These are phyloP conservation scores for Gymnoscopelus microlampas DNA, from an alignment of 2,797 vertebrate species.

Conservation along the genomic window DNA sequence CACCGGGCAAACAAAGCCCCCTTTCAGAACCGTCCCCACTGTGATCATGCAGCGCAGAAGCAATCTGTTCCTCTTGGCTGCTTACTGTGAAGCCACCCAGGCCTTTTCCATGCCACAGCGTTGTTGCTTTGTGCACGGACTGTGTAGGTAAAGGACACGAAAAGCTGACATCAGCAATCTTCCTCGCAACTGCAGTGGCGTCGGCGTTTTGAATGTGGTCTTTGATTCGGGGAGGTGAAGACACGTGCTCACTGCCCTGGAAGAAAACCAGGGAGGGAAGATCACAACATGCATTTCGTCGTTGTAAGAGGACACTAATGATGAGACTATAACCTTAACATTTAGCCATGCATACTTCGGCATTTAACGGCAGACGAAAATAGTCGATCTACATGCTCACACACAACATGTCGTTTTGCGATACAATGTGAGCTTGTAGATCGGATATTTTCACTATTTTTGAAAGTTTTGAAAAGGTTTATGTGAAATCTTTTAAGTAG, in stretches of 20 bases:
- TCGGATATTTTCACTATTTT: no score
- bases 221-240: slow-evolving; percentile 26
- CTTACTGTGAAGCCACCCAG: slow-evolving; percentile 74
- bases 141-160: slow-evolving; percentile 47
- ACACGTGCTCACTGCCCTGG: background rate
- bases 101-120: slow-evolving; percentile 48
- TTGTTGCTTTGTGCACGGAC: slow-evolving; percentile 40
- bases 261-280: slow-evolving; percentile 23
- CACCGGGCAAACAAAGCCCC: slow-evolving; percentile 75
- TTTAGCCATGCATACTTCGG: no score
- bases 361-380: no score
- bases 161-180: slow-evolving; percentile 23
- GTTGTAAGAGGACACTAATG: no score
- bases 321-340: no score
- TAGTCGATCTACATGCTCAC: no score
- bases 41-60: slow-evolving; percentile 75
- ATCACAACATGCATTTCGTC: background rate
- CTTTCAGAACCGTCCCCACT: slow-evolving; percentile 72
- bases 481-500: no score
- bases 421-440: no score
- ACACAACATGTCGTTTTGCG: no score
- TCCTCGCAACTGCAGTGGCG: slow-evolving; percentile 4
- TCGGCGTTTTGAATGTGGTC: slow-evolving; percentile 11
- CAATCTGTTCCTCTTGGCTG: slow-evolving; percentile 79
- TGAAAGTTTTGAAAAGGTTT: no score